Conservation (phyloP, 1,140 invertebrate genomes). For the Zaprionus capensis region DNA sequence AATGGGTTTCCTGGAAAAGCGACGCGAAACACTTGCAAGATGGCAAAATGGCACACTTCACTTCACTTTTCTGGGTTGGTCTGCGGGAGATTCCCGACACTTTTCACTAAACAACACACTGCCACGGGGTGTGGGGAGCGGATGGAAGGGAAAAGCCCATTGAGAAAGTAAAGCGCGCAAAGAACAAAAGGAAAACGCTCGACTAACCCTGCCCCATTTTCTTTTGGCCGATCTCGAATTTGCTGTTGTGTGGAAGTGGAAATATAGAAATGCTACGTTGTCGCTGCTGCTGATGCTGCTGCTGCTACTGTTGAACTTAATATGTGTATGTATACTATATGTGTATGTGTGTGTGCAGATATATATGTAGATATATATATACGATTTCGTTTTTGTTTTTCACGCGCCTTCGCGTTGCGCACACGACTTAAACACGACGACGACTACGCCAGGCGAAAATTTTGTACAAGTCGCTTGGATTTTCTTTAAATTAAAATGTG, state of each 20-base stretch:
- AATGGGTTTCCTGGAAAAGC: neutral
- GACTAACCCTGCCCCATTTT: conserved; percentile 82
- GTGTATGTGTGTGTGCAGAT: conserved; percentile 38
- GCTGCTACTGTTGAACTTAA: conserved; percentile 41
- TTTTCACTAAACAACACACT: conserved; percentile 13
- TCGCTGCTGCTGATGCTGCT: conserved; percentile 44
- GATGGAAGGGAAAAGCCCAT: neutral
- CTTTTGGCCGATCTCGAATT: conserved; percentile 26
- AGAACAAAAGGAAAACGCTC: conserved; percentile 58
- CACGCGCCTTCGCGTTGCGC: conserved; percentile 78
- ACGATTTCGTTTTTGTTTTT: conserved; percentile 48
- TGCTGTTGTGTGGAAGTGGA: conserved; percentile 32
- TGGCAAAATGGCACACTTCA: conserved; percentile 25
- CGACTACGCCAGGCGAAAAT: conserved; percentile 70
- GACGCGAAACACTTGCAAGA: conserved; percentile 17
- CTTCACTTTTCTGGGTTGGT: conserved; percentile 24
- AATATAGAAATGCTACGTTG: conserved; percentile 39
- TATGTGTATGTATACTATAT: conserved; percentile 36
- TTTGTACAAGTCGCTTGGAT: conserved; percentile 72
- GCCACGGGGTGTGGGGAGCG: neutral
- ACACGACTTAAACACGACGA: conserved; percentile 82
- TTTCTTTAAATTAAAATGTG: conserved; percentile 48
- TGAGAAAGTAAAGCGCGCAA: conserved; percentile 17
- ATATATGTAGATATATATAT: conserved; percentile 22
- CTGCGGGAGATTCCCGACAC: neutral